Conservation (phyloP, 2,888 invertebrate genomes). For the Cheilosia pagana region DNA sequence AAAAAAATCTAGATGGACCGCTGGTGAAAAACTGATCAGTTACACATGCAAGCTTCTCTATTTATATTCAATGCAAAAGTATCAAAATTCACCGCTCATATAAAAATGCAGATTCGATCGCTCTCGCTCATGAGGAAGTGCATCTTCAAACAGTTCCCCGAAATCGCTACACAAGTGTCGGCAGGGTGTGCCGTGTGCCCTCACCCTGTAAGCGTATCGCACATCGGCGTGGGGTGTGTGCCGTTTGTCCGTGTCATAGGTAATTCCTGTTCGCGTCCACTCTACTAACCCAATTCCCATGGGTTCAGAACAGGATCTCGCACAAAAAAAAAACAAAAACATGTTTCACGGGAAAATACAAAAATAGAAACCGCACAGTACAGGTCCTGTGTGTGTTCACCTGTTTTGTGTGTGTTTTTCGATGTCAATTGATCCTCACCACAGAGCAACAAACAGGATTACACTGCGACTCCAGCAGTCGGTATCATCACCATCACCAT, state of each 20-base stretch:
- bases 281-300: constrained; percentile 63
- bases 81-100: too few relatives aligned
- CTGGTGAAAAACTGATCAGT: too few relatives aligned
- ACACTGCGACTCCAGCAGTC: constrained; percentile 19
- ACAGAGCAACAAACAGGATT: constrained; percentile 58
- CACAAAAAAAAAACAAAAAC: constrained; percentile 7
- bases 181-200: constrained; percentile 30
- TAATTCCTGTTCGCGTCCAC: constrained; percentile 16
- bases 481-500: neutral
- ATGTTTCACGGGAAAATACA: constrained; percentile 35
- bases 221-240: neutral
- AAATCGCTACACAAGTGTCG: constrained; percentile 38
- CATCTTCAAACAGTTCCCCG: constrained; percentile 21
- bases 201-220: neutral
- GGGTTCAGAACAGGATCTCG: constrained; percentile 63
- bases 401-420: constrained; percentile 28
- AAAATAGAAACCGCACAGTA: constrained; percentile 24
- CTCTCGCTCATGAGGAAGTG: constrained; percentile 47
- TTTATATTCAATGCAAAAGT: too few relatives aligned
- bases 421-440: constrained; percentile 65
- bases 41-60: too few relatives aligned
- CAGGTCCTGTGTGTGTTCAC: constrained; percentile 49
- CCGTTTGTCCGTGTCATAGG: neutral
- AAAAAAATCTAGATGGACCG: too few relatives aligned
- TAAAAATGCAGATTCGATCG: constrained; percentile 8